These are phyloP conservation scores for Pangasius djambal DNA, from an alignment of 2,797 vertebrate genomes.

Conservation along the genomic window DNA sequence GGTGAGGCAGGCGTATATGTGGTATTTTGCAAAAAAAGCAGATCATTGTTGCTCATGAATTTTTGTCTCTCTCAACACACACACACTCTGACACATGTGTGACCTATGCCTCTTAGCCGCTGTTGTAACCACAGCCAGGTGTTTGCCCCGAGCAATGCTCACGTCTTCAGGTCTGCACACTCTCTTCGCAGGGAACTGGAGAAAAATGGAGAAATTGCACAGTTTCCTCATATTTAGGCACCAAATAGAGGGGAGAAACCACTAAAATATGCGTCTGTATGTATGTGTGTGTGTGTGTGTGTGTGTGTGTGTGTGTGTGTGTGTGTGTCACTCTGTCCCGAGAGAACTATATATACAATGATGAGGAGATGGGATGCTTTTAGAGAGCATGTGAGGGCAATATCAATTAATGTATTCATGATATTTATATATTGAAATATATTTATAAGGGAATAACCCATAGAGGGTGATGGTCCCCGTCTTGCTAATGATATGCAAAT, in stretches of 20 bases:
- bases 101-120: slow-evolving; percentile 54
- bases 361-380: slow-evolving; percentile 56
- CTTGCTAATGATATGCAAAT: slow-evolving; percentile 82
- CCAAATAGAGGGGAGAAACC: slow-evolving; percentile 20
- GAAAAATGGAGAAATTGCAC: slow-evolving; percentile 59
- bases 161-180: slow-evolving; percentile 69
- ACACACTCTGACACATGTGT: slow-evolving; percentile 51
- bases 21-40: slow-evolving; percentile 19
- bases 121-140: slow-evolving; percentile 71
- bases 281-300: slow-evolving; percentile 59
- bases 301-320: slow-evolving; percentile 43
- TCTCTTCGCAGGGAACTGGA: slow-evolving; percentile 74
- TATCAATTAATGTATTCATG: slow-evolving; percentile 80
- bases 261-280: slow-evolving; percentile 38
- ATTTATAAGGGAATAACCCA: slow-evolving; percentile 80
- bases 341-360: slow-evolving; percentile 59
- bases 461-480: slow-evolving; percentile 68
- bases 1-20: not conserved
- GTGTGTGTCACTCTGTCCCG: slow-evolving; percentile 58
- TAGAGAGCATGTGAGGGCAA: slow-evolving; percentile 64
- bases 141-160: slow-evolving; percentile 70
- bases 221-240: slow-evolving; percentile 30
- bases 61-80: slow-evolving; percentile 8
- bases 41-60: slow-evolving; percentile 26
- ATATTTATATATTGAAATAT: slow-evolving; percentile 85